Base-by-base conservation (phyloP, 92 coral and sea anemone species). In the Phymanthus crucifer region DNA sequence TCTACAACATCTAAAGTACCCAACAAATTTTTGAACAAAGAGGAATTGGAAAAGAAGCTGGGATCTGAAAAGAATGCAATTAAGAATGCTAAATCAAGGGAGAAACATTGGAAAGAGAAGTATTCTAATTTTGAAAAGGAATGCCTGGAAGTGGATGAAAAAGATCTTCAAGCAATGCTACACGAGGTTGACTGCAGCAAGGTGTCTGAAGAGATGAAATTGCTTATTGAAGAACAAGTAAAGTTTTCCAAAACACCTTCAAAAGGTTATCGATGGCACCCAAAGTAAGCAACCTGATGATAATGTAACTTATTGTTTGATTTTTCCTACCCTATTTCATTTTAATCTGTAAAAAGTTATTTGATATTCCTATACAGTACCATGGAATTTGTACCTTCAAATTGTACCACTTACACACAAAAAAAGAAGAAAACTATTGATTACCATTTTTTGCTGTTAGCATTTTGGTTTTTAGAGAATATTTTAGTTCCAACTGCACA, bases 211-310 rank as follows among this genome's bases (percentile, higher is more conserved):
- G 86, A 80, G 8, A 74, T 80, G 86, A 38, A 19, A 40, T 57
- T 76, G 23, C 36, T 85, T 5, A 38, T 73, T 29, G 80, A 86
- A 24, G 82, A 86, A 13, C 89, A 86, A 35, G 4, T 12, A 12
- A 68, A 11, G 32, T 46, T 48, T 33, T 67, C 45, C n/a, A 68
- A 40, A 26, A 66, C 8, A 21, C 8, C 78, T 16, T 32, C 32
- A 3, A 29, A 66, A 23, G 74, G 70, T 13, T 79, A 79, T 66
- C 26, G 74, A 47, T 70, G 74, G 74, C 76, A 79, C 35, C 74
- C 83, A 2, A 79, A 79, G 74, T 66, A 38, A 68, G 74, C 0
- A 56, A 24, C 10, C 9, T n/a, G 48, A 26, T 73, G 58, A n/a
- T 33, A 29, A 13, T 0, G 38, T 13, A 24, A 12, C 23, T 33